These are phyloP conservation scores for Hypanus sabinus DNA, from an alignment of 2,113 vertebrate genomes.

Conservation along the genomic window DNA sequence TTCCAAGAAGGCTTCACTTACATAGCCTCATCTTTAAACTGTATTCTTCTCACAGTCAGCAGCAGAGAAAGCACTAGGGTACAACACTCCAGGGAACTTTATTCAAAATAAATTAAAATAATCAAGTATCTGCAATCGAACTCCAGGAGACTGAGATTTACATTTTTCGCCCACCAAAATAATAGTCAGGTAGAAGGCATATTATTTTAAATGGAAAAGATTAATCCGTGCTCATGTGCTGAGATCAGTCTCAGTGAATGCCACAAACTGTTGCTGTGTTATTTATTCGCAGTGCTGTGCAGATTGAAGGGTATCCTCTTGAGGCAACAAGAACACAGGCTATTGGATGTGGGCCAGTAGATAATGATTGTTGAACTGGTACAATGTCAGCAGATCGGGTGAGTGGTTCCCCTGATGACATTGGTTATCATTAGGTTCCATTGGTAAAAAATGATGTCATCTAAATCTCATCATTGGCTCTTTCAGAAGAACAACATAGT, in stretches of 20 bases:
- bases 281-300: slow-evolving; percentile 7
- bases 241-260: not conserved
- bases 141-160: not conserved
- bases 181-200: not conserved
- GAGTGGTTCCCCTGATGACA: slow-evolving; percentile 33
- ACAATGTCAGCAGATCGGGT: slow-evolving; percentile 23
- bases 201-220: slow-evolving; percentile 6
- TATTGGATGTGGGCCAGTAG: slow-evolving; percentile 9
- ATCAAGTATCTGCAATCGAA: not conserved
- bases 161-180: not conserved
- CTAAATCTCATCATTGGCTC: slow-evolving; percentile 22
- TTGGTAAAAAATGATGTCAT: slow-evolving; percentile 32
- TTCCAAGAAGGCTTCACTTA: not conserved
- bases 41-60: not conserved
- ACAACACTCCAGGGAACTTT: not conserved
- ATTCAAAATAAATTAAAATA: not conserved
- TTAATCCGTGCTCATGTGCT: not conserved
- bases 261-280: not conserved
- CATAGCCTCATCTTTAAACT: not conserved
- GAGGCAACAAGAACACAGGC: not conserved
- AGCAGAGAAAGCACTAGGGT: not conserved
- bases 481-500: not conserved
- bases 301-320: slow-evolving; percentile 8
- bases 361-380: slow-evolving; percentile 19
- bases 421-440: slow-evolving; percentile 20